Conservation (phyloP, 2,797 vertebrate genomes). For the Podargus strigoides region DNA sequence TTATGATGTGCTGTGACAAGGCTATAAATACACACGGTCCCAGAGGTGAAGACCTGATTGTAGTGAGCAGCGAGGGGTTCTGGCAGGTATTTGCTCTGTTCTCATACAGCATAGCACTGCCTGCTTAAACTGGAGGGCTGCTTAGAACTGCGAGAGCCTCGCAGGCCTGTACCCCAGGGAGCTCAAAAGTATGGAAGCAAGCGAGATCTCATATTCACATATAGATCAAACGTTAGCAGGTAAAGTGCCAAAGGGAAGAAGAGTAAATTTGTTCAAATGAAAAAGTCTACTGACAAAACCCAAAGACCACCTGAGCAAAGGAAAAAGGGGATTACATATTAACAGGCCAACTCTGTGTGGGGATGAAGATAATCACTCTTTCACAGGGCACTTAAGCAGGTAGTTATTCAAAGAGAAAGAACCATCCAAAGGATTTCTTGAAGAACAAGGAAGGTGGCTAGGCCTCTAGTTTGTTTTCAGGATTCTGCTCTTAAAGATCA, state of each 20-base stretch:
- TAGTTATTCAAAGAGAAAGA: background rate
- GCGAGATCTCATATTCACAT: background rate
- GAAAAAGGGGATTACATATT: background rate
- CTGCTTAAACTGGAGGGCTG: background rate
- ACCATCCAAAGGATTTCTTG: background rate
- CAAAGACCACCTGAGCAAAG: background rate
- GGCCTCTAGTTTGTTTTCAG: background rate
- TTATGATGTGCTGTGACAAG: slow-evolving; percentile 32
- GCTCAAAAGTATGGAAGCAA: background rate
- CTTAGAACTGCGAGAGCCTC: background rate
- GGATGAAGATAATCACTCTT: background rate
- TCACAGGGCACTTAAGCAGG: background rate
- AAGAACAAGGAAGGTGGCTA: background rate
- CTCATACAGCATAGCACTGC: background rate
- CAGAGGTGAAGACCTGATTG: slow-evolving; percentile 9
- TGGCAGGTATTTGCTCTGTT: background rate
- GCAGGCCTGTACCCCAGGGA: fast-evolving
- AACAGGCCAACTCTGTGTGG: background rate
- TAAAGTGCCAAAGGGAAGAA: background rate
- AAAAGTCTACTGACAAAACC: background rate
- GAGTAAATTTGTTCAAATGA: background rate
- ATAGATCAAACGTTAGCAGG: background rate
- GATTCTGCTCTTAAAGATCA: background rate
- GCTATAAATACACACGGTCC: background rate
- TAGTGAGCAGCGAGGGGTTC: background rate